Base-by-base conservation (phyloP, 2,113 vertebrate genomes). In the Tiliqua scincoides region DNA sequence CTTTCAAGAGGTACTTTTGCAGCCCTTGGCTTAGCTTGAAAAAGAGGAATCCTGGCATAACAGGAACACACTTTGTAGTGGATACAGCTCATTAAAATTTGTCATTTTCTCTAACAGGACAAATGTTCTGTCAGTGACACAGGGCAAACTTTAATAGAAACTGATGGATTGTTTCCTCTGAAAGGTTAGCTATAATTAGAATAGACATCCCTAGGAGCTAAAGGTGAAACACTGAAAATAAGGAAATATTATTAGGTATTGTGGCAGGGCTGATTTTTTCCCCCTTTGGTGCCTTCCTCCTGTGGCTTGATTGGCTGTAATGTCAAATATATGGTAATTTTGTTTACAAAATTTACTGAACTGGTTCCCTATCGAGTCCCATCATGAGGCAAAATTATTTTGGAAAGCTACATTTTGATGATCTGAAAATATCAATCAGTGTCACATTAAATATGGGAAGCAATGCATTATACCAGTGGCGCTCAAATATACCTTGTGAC, bases 61-160 rank as follows among this genome's bases (percentile, higher is more conserved):
- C 27, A 68, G 12, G 48, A 43, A 25, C 3, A 54, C 5, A 2
- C 14, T 85, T 84, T 87, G 63, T 32, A 35, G 0, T 20, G 83
- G 12, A 25, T 85, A 23, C 18, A 79, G 25, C 67, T 73, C 32
- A 63, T 77, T 77, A 52, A 72, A n/a, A 30, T 30, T 82, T 89
- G 32, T 68, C 27, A 77, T 25, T 11, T 84, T 83, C 1, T 48
- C 7, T 76, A 89, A 74, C 0, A 27, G 59, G 21, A 61, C 83
- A 81, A 67, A 40, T 75, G 27, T 35, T 37, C 0, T 75, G 17
- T 20, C 2, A 0, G 54, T 84, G 25, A 3, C 17, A 0, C 17
- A 21, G 57, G 7, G 21, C n/a, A 79, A 73, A 32, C 18, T 82
- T 82, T 83, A 62, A 10, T 43, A 81, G 32, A 21, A 85, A 57